Evolutionary conservation across 2,888 invertebrate species (phyloP).

Genomic region (Anorthoa munda): DNA sequence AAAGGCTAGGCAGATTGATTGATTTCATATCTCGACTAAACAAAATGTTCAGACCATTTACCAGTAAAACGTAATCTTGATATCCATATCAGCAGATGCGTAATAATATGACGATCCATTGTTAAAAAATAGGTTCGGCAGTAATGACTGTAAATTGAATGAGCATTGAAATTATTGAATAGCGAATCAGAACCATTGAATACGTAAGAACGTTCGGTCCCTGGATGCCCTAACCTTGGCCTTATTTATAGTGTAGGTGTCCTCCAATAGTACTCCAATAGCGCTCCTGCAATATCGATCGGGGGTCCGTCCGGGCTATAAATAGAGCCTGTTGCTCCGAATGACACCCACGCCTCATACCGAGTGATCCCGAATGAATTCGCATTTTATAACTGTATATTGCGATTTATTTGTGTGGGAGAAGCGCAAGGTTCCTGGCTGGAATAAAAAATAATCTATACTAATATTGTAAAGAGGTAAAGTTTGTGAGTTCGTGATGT

Average conservation of each 20-base stretch:
- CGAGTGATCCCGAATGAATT: conserved; percentile 7
- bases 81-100: conserved; percentile 1
- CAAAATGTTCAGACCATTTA: background rate
- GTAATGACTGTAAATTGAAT: conserved; percentile 28
- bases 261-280: background rate
- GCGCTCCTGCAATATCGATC: conserved; percentile 47
- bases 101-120: conserved; percentile 21
- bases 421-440: background rate
- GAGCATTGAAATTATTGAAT: conserved; percentile 38
- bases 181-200: conserved; percentile 3
- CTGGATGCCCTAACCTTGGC: conserved; percentile 24
- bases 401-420: background rate
- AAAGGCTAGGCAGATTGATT: too few relatives aligned
- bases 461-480: too few relatives aligned
- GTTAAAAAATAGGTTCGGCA: conserved; percentile 38
- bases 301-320: conserved; percentile 28
- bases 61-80: background rate
- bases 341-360: conserved; percentile 35
- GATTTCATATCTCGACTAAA: too few relatives aligned
- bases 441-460: background rate
- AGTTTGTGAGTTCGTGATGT: too few relatives aligned
- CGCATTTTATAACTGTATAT: conserved; percentile 16
- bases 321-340: conserved; percentile 25
- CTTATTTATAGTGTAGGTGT: conserved; percentile 13
- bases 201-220: conserved; percentile 12